Percentiles rank a stretch among this genome's conserved stretches.
phyloP scores from a whole-genome alignment of 1,140 invertebrate species.

The Oncopeltus fasciatus region DNA sequence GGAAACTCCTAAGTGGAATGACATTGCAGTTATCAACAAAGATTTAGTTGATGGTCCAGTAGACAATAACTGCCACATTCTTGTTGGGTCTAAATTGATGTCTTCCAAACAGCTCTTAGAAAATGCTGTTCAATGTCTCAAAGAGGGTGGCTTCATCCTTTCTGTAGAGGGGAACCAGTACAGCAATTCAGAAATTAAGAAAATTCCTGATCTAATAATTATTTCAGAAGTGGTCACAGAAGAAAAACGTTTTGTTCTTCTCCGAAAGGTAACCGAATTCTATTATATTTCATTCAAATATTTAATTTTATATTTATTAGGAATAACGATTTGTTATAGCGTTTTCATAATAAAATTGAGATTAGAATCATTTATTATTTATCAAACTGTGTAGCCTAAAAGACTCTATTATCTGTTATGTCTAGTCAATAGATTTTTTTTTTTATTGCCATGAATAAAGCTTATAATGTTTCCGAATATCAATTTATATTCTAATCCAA shows the following conservation, averaged over 20 bases:
- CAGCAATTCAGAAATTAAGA: not conserved
- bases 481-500: too few relatives aligned
- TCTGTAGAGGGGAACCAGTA: not conserved
- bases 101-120: not conserved
- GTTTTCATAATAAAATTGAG: too few relatives aligned
- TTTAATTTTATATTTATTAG: too few relatives aligned
- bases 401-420: not conserved
- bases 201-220: conserved; percentile 32
- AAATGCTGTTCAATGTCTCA: not conserved
- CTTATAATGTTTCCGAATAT: too few relatives aligned
- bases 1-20: conserved; percentile 32
- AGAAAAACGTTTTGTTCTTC: conserved; percentile 41
- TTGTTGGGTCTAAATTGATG: conserved; percentile 43
- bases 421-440: not conserved
- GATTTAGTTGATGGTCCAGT: conserved; percentile 37
- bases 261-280: conserved; percentile 32
- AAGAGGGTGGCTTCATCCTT: not conserved
- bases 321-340: too few relatives aligned
- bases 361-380: too few relatives aligned
- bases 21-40: conserved; percentile 40
- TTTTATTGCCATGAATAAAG: too few relatives aligned
- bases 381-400: too few relatives aligned
- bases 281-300: too few relatives aligned
- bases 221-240: conserved; percentile 41
- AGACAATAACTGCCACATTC: conserved; percentile 47